These are phyloP conservation scores for Arrhopalites spinosus DNA, from an alignment of 2,888 invertebrate species.

Conservation along the genomic window DNA sequence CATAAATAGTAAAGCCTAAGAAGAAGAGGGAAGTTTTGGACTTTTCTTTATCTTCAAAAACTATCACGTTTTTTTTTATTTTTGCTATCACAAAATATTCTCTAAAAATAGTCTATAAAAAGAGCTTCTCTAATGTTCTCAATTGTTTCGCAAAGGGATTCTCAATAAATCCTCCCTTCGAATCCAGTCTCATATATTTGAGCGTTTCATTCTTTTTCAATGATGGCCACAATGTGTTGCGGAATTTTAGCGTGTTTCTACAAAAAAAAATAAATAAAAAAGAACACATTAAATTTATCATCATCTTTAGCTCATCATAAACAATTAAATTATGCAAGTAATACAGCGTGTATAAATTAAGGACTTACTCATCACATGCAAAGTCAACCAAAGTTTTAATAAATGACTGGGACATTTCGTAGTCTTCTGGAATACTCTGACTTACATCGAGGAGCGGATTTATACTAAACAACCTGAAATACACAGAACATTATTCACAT, in stretches of 20 bases:
- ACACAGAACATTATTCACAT: no score
- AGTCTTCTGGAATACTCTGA: conserved; percentile 7
- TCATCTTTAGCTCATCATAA: no score
- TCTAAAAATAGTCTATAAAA: no score
- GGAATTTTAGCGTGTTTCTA: conserved; percentile 22
- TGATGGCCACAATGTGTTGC: conserved; percentile 16
- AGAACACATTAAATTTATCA: neutral
- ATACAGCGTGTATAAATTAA: no score
- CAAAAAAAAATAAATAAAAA: neutral
- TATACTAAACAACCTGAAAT: conserved; percentile 11
- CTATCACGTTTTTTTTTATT: no score
- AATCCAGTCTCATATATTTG: conserved; percentile 31
- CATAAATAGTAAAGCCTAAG: no score
- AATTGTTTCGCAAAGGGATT: conserved; percentile 21
- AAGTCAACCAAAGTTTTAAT: conserved; percentile 28
- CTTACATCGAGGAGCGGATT: conserved; percentile 28
- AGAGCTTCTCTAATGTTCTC: conserved; percentile 25
- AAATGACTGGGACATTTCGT: conserved; percentile 31
- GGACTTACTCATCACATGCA: conserved; percentile 25
- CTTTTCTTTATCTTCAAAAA: no score
- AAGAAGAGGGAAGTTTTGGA: no score
- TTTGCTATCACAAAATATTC: conserved; percentile 27
- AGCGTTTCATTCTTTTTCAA: conserved; percentile 9
- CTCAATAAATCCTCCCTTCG: neutral
- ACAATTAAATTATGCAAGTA: no score